Evolutionary conservation across 2,888 invertebrate species (phyloP).

Genomic region (Junonia oenone): DNA sequence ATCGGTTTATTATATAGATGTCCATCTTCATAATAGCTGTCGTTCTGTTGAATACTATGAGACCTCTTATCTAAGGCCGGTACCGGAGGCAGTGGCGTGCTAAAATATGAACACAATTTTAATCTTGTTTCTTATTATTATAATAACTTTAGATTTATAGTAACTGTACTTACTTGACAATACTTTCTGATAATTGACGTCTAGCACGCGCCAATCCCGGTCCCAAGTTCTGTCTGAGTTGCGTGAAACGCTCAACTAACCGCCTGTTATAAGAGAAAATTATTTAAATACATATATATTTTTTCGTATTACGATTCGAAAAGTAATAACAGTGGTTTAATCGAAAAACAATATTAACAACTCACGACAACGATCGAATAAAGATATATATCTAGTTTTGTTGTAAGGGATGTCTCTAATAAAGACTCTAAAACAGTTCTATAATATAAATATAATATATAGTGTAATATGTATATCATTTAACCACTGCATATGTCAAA

Average conservation of each 20-base stretch:
- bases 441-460: too few relatives aligned
- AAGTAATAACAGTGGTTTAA: too few relatives aligned
- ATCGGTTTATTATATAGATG: constrained; percentile 87
- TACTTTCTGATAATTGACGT: constrained; percentile 87
- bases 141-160: not conserved
- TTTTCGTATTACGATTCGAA: too few relatives aligned
- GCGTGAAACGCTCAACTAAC: constrained; percentile 91
- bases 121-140: not conserved
- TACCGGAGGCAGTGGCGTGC: constrained; percentile 89
- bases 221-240: constrained; percentile 88
- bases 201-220: constrained; percentile 80
- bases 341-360: too few relatives aligned
- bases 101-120: constrained; percentile 42
- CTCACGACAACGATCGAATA: too few relatives aligned
- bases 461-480: too few relatives aligned
- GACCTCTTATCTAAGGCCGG: constrained; percentile 84
- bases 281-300: not conserved
- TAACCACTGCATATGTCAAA: too few relatives aligned
- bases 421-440: too few relatives aligned
- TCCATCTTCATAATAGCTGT: constrained; percentile 78
- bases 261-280: constrained; percentile 72
- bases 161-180: constrained; percentile 83
- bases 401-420: too few relatives aligned
- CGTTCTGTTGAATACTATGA: constrained; percentile 73
- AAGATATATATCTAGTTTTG: too few relatives aligned